Evolutionary conservation across 2,797 vertebrate genomes (phyloP), one percentile per base, ranked within the genome.

Genomic region (Acanthiza pusilla): DNA sequence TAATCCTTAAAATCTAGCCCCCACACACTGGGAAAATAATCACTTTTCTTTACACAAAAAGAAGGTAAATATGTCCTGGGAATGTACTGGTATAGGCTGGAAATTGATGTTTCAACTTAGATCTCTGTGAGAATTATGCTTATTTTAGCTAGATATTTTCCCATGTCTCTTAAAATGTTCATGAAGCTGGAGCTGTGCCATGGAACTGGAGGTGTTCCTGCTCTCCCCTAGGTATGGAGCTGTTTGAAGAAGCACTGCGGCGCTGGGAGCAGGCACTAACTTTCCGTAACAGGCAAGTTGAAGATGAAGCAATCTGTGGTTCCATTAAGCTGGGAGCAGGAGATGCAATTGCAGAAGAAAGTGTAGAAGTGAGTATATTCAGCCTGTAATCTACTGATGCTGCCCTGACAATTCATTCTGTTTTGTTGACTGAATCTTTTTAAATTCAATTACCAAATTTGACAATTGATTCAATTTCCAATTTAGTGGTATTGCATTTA

Each of bases 211-310:
- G 45, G 30, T 89, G n/a, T 76, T 81, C 26, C 65, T 77, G 50
- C 21, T 78, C 10, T 88, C 26, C 70, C 72, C 47, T 95, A 99
- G 99, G 99, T 45, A 99, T 99, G 99, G 99, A 99, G 96, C 96
- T 99, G 91, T 99, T 99, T 25, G 99, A 99, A 92, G 99, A 99
- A 95, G 99, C 99, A 0, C 94, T 99, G 55, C 97, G 98, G 34
- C 98, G 99, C 19, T 99, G 99, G 99, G 99, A 99, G 82, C 98
- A 99, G 88, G 99, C 99, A 0, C 77, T 99, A 14, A 98, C 98
- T 2, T 99, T 99, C 93, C 98, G 99, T 58, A 98, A 97, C 96
- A 97, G 98, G 45, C 98, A 98, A 85, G 97, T 94, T 4, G 99
- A 99, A 40, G 99, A 99, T 26, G 99, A 99, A 80, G 97, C 95